Base-by-base conservation (phyloP, 2,888 invertebrate species). In the Drosophila austrosaltans region DNA sequence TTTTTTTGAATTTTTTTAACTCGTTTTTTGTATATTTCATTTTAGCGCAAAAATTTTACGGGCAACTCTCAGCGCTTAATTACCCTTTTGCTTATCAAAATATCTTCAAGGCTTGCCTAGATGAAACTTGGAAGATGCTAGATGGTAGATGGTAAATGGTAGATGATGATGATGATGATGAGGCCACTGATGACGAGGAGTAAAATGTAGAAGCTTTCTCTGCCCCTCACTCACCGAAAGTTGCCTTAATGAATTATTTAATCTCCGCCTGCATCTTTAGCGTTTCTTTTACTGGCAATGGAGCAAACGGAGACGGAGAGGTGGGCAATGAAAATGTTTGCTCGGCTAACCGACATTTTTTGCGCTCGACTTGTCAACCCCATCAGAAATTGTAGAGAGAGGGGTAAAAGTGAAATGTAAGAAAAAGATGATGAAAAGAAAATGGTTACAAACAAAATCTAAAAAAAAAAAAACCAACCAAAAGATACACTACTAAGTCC, bases 241-340 rank as follows among this genome's bases (percentile, higher is more conserved):
- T 86, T 89, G 82, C 71, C 83, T 84, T 86, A 89, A 86, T 86
- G 85, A 85, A 85, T 85, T 85, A 85, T 85, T 85, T 85, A 85
- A 85, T 85, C 84, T 80, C 78, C 73, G 79, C 61, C 75, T 75
- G 83, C 88, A 89, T 89, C 84, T 84, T 39, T 63, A 20, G 54
- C 54, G 39, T 53, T 56, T 20, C 22, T 22, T 4, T 22, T 22
- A 42, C 58, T 39, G 57, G 12, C 36, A 59, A 16, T 25, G 39
- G 59, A 57, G 74, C 16, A 16, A 16, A 60, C 42, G 59, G 63
- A 57, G 6, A 12, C 0, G 10, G 40, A 22, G 6, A 22, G n/a
- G n/a, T n/a, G 59, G 53, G 59, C 60, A 65, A 79, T 69, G 48
- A 77, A 70, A 81, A 83, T 75, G 84, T 81, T 76, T 48, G 77